A percentile compares a stretch with the other conserved stretches of the same genome.
phyloP scores from a whole-genome alignment of 2,888 invertebrate species.

The Drosophila neotestacea region DNA sequence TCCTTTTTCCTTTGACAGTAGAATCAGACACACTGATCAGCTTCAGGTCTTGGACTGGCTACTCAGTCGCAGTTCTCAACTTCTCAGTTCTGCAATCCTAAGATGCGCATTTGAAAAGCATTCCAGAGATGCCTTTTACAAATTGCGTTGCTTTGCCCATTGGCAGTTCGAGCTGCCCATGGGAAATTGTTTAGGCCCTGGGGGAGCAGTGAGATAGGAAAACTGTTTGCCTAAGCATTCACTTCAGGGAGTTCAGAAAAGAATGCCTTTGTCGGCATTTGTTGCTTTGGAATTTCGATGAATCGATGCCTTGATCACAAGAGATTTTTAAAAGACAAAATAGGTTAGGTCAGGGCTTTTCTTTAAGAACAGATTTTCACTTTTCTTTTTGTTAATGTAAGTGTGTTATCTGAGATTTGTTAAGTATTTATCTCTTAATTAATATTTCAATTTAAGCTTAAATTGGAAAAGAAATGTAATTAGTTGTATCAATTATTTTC shows the following conservation, averaged over 20 bases:
- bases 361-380: constrained; percentile 5
- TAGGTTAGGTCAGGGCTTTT: constrained; percentile 51
- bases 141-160: constrained; percentile 51
- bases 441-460: neutral
- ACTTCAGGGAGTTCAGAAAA: constrained; percentile 39
- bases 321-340: constrained; percentile 12
- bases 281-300: constrained; percentile 40
- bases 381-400: constrained; percentile 20
- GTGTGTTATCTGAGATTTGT: neutral
- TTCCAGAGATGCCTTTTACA: constrained; percentile 54
- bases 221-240: constrained; percentile 36
- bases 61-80: constrained; percentile 28
- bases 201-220: neutral
- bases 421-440: too few species aligned
- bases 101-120: constrained; percentile 57
- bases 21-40: constrained; percentile 14
- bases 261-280: constrained; percentile 57
- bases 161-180: constrained; percentile 16
- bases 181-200: constrained; percentile 42
- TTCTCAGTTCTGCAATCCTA: constrained; percentile 23
- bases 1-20: neutral
- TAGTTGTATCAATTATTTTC: too few species aligned
- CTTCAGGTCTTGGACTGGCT: neutral
- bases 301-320: constrained; percentile 14
- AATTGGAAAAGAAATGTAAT: neutral